Conservation (phyloP, 2,888 invertebrate species). For the Drosophila heteroneura region DNA sequence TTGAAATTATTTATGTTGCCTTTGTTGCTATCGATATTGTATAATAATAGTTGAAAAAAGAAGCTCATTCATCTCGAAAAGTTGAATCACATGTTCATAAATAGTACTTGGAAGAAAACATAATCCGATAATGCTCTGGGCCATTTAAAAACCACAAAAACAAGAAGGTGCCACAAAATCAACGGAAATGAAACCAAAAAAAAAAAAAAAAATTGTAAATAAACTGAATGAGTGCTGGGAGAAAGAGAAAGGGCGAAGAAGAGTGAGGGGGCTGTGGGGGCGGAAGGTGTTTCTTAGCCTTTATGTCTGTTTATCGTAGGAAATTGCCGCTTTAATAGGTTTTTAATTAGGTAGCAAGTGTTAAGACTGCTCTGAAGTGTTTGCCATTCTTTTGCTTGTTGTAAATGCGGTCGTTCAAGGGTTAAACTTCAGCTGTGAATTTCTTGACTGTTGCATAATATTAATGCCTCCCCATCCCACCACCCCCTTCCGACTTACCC, state of each 20-base stretch:
- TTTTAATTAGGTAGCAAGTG: slow-evolving; percentile 63
- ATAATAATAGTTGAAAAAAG: slow-evolving; percentile 1
- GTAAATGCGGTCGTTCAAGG: slow-evolving; percentile 5
- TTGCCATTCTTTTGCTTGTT: slow-evolving; percentile 3
- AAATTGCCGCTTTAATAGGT: slow-evolving; percentile 52
- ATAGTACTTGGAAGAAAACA: not conserved
- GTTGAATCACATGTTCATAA: not conserved
- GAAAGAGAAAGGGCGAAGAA: not conserved
- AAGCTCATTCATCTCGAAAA: not conserved
- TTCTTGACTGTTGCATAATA: slow-evolving; percentile 65
- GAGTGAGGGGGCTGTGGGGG: not conserved
- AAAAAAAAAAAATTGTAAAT: slow-evolving; percentile 1
- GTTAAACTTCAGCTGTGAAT: slow-evolving; percentile 7
- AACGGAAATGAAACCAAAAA: slow-evolving; percentile 41
- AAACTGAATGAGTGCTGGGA: not conserved
- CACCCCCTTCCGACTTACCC: not conserved
- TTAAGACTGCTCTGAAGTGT: slow-evolving; percentile 22
- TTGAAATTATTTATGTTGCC: slow-evolving; percentile 36
- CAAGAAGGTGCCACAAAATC: slow-evolving; percentile 9
- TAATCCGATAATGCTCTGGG: slow-evolving; percentile 8
- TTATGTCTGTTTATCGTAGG: slow-evolving; percentile 27
- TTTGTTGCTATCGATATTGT: slow-evolving; percentile 19
- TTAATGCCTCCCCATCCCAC: not conserved
- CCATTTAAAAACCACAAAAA: slow-evolving; percentile 24
- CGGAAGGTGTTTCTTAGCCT: slow-evolving; percentile 4